phyloP scores from a whole-genome alignment of 2,797 vertebrate species.

The Synaphobranchus kaupii region DNA sequence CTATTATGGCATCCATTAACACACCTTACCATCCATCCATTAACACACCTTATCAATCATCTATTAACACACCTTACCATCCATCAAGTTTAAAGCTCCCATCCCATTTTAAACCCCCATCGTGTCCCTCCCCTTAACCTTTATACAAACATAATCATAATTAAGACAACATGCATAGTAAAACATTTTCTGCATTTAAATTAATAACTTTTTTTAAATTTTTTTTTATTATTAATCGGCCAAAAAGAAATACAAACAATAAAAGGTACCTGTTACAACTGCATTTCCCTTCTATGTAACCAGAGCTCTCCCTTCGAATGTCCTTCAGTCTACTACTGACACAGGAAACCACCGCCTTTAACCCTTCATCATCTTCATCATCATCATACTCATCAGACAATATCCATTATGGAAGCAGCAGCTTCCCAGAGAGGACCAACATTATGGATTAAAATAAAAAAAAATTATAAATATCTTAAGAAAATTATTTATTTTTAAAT shows the following conservation, averaged over 20 bases:
- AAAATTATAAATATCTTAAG: slow-evolving; percentile 38
- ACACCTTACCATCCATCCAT: not conserved
- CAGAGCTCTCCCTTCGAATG: not conserved
- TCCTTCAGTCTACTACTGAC: not conserved
- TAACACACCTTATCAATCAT: not conserved
- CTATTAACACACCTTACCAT: not conserved
- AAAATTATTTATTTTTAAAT: slow-evolving; percentile 25
- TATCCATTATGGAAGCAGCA: not conserved
- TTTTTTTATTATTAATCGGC: slow-evolving; percentile 68
- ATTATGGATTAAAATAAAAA: slow-evolving; percentile 37
- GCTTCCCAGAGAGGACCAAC: slow-evolving; percentile 42
- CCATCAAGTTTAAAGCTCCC: not conserved
- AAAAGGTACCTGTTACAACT: slow-evolving; percentile 55
- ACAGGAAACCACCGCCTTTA: not conserved
- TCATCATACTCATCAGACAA: slow-evolving; percentile 21
- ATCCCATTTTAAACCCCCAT: not conserved
- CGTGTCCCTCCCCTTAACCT: not conserved
- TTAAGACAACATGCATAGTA: not conserved
- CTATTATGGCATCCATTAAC: no score
- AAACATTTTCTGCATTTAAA: slow-evolving; percentile 36
- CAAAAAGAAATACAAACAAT: slow-evolving; percentile 59
- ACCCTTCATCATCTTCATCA: no score
- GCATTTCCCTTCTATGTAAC: slow-evolving; percentile 54
- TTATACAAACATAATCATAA: not conserved
- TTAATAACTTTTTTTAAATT: slow-evolving; percentile 53